These are phyloP conservation scores for Cephus runcator DNA, from an alignment of 2,888 invertebrate genomes.

Conservation along the genomic window DNA sequence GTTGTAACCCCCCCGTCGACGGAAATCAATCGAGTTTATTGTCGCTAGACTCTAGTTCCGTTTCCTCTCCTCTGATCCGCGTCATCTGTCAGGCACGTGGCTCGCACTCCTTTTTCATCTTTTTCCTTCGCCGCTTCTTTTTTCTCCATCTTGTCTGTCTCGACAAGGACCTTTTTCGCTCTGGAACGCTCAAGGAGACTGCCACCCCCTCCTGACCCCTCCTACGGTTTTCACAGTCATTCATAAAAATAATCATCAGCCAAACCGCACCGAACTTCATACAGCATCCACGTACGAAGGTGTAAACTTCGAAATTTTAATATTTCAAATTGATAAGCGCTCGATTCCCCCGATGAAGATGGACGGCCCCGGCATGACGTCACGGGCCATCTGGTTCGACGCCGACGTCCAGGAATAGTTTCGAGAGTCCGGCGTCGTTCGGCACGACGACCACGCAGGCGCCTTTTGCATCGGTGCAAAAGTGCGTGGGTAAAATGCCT, in stretches of 20 bases:
- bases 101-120: background rate
- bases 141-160: background rate
- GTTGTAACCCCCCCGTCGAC: background rate
- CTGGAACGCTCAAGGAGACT: no score
- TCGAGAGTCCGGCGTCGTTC: constrained; percentile 18
- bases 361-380: constrained; percentile 18
- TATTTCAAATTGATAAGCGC: background rate
- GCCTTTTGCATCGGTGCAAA: no score
- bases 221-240: background rate
- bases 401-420: constrained; percentile 37
- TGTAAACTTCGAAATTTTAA: background rate
- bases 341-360: background rate
- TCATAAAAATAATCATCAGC: background rate
- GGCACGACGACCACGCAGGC: no score
- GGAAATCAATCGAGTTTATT: constrained; percentile 2
- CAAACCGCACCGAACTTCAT: no score
- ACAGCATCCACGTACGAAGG: no score
- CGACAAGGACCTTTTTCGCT: background rate
- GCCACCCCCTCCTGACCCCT: no score
- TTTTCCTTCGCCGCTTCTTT: background rate
- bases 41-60: constrained; percentile 3
- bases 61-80: background rate
- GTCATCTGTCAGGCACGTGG: constrained; percentile 3
- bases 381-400: constrained; percentile 25
- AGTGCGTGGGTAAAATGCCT: no score